Conservation (phyloP, 2,113 vertebrate species). For the Suncus etruscus region DNA sequence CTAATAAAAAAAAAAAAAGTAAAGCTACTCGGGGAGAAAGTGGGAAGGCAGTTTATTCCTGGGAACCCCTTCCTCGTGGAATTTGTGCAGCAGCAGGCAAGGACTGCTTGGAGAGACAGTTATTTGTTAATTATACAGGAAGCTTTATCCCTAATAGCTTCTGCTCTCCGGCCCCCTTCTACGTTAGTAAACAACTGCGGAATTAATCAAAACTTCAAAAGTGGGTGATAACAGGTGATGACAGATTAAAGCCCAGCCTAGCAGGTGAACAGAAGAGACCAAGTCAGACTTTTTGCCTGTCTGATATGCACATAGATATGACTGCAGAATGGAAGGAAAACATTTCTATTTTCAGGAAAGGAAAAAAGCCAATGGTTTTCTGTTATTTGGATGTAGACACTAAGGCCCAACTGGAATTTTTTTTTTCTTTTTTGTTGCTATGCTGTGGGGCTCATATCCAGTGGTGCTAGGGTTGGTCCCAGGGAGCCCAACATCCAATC, state of each 20-base stretch:
- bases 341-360: not conserved
- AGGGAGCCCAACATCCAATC: too few species aligned
- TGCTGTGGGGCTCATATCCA: too few species aligned
- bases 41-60: not conserved
- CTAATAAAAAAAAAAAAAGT: conserved; percentile 30
- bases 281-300: conserved; percentile 5
- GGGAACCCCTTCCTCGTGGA: not conserved
- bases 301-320: not conserved
- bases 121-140: conserved; percentile 31
- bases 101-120: not conserved
- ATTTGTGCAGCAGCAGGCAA: not conserved
- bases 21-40: not conserved
- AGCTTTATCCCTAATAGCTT: not conserved
- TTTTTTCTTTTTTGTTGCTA: too few species aligned
- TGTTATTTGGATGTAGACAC: not conserved
- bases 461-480: too few species aligned
- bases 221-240: not conserved
- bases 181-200: conserved; percentile 7
- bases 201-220: conserved; percentile 43
- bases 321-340: not conserved
- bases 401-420: not conserved
- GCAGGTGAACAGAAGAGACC: not conserved
- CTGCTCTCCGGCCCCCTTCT: not conserved
- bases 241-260: not conserved
- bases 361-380: conserved; percentile 37